These are phyloP conservation scores for Pseudomugil gertrudae DNA, from an alignment of 2,797 vertebrate species.

Conservation along the genomic window DNA sequence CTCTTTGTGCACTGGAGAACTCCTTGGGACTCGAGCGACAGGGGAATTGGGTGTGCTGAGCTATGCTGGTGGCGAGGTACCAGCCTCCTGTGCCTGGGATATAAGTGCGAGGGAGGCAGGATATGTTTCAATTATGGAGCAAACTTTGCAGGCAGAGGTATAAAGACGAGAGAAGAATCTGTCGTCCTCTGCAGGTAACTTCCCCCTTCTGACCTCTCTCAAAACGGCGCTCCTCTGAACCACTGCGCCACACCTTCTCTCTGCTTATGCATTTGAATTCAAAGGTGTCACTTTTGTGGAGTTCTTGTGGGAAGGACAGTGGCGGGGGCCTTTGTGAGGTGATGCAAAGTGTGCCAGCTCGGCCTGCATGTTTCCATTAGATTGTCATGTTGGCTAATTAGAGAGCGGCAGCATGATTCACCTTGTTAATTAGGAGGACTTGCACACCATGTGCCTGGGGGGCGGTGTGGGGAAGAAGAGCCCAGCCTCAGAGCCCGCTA, in stretches of 20 bases:
- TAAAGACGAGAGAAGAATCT: constrained; percentile 35
- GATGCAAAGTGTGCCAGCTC: constrained; percentile 86
- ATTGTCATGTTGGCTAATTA: constrained; percentile 99
- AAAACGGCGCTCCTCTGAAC: constrained; percentile 56
- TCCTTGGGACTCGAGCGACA: constrained; percentile 81
- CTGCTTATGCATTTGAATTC: constrained; percentile 41
- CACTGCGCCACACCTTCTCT: constrained; percentile 42
- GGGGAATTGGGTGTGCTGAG: constrained; percentile 80
- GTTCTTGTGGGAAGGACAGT: constrained; percentile 66
- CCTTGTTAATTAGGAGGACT: constrained; percentile 99
- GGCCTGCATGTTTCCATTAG: constrained; percentile 92
- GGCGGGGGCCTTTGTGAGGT: constrained; percentile 83
- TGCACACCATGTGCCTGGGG: constrained; percentile 90
- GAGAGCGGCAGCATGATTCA: constrained; percentile 98
- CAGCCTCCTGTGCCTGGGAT: constrained; percentile 75
- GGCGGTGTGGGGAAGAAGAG: constrained; percentile 85
- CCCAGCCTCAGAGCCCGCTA: constrained; percentile 92
- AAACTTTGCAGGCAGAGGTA: constrained; percentile 53
- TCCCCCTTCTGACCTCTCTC: constrained; percentile 67
- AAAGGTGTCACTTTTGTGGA: constrained; percentile 63
- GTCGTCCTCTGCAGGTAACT: constrained; percentile 47
- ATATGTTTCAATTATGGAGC: constrained; percentile 81
- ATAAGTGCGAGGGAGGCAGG: constrained; percentile 71
- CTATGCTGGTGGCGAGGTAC: constrained; percentile 80
- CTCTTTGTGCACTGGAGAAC: constrained; percentile 78